Evolutionary conservation across 2,797 vertebrate species (phyloP), one percentile per base, ranked within the genome.

Genomic region (Hyperoplus lanceolatus): DNA sequence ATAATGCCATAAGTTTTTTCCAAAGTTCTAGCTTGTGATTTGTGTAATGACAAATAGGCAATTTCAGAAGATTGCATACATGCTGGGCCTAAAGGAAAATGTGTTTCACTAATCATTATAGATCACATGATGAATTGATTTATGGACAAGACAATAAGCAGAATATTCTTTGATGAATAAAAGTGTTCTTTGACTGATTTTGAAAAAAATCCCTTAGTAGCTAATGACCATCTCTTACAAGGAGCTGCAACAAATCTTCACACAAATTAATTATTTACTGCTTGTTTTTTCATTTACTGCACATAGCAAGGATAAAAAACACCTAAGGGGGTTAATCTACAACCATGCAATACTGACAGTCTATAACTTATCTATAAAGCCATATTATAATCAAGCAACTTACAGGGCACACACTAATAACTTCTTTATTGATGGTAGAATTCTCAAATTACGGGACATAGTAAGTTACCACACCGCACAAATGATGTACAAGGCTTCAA

Each of bases 311-410:
- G 50, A 61, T 48, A 49, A 38, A 46, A 38, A 48, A 4, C 6
- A 48, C 3, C 36, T 5, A 55, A 66, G 12, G 11, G 6, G 12
- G 15, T 21, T 58, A 16, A 21, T 62, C 56, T 14, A 41, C 21
- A 48, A 39, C 15, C 10, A 56, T 42, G 5, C 6, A 57, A 48
- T 18, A 70, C 15, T 41, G n/a, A 59, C 16, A 50, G 46, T 50
- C 29, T 51, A 59, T 59, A 70, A 15, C 13, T 45, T 8, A 36
- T 68, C 42, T 46, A 36, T 15, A 68, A 56, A 60, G 56, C 38
- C 12, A 18, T 29, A 41, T 3, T 70, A 41, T 18, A 39, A n/a
- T n/a, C n/a, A n/a, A n/a, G n/a, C n/a, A n/a, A n/a, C n/a, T n/a
- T n/a, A n/a, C n/a, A n/a, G n/a, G n/a, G n/a, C n/a, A n/a, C n/a